Evolutionary conservation across 2,113 vertebrate genomes (phyloP).

Genomic region (human): GRCh38 chr20:14684501-14685000

Average conservation of each 20-base stretch:
- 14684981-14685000: not conserved
- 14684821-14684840: constrained; percentile 68
- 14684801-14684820: not conserved
- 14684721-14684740: not conserved
- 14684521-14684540: not conserved
- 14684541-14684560: not conserved
- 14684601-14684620: not conserved
- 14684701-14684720: not conserved
- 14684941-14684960: constrained; percentile 97
- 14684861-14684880: constrained; percentile 94
- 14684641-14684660: no score
- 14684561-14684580: not conserved
- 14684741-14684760: not conserved
- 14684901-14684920: constrained; percentile 95
- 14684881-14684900: constrained; percentile 95
- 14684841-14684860: constrained; percentile 99
- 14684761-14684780: not conserved
- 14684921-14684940: constrained; percentile 97
- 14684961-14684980: constrained; percentile 83
- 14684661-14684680: no score
- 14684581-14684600: not conserved
- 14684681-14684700: not conserved
- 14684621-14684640: not conserved
- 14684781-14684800: constrained; percentile 9
- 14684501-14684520: not conserved